These are phyloP conservation scores for Apodemia zela DNA, from an alignment of 2,888 invertebrate genomes.

Conservation along the genomic window DNA sequence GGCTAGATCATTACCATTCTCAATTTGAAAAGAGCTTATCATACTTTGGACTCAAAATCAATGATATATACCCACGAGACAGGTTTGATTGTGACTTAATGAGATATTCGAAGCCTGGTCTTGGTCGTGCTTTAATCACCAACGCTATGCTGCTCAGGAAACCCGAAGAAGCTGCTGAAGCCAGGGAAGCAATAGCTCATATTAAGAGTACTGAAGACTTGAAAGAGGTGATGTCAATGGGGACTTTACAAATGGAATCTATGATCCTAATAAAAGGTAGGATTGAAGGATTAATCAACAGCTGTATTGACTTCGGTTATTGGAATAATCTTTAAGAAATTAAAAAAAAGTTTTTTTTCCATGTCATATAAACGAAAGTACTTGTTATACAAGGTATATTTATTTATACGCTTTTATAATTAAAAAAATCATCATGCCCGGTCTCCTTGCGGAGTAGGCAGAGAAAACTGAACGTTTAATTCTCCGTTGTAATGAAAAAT, in stretches of 20 bases:
- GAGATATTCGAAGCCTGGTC: conserved; percentile 35
- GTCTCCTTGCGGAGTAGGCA: too few species aligned
- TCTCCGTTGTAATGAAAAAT: too few species aligned
- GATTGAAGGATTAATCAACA: conserved; percentile 33
- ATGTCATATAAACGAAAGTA: too few species aligned
- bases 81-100: conserved; percentile 40
- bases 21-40: conserved; percentile 36
- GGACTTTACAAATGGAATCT: conserved; percentile 19
- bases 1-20: conserved; percentile 40
- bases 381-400: too few species aligned
- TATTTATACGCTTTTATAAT: too few species aligned
- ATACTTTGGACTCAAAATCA: conserved; percentile 36
- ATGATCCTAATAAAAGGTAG: conserved; percentile 27
- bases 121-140: conserved; percentile 32
- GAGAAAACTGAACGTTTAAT: too few species aligned
- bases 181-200: conserved; percentile 27
- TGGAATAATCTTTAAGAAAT: neutral
- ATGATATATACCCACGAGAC: conserved; percentile 37
- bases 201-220: conserved; percentile 11
- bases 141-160: conserved; percentile 33
- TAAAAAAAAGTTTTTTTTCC: neutral
- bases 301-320: conserved; percentile 33
- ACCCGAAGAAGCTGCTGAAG: conserved; percentile 35
- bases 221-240: conserved; percentile 17
- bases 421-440: too few species aligned